Evolutionary conservation across 2,113 vertebrate genomes (phyloP).

Genomic region (Smithornis capensis): DNA sequence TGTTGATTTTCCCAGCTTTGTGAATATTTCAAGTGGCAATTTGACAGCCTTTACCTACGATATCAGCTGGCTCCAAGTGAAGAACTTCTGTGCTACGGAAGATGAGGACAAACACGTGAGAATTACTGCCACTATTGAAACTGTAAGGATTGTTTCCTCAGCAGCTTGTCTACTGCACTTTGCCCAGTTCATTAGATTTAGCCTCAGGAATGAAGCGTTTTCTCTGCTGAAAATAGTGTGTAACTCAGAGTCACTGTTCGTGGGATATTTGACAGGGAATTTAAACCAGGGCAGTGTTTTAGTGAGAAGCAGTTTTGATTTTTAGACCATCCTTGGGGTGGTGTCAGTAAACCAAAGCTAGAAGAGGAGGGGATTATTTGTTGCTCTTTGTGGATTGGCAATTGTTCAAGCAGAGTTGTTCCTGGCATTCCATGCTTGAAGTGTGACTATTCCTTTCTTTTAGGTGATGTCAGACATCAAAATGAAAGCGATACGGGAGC

Average conservation of each 20-base stretch:
- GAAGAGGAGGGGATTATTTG: not conserved
- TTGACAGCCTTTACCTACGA: slow-evolving; percentile 46
- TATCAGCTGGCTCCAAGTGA: slow-evolving; percentile 85
- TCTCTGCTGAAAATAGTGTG: not conserved
- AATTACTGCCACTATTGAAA: slow-evolving; percentile 81
- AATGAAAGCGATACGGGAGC: slow-evolving; percentile 82
- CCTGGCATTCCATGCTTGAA: not conserved
- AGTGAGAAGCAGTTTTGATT: not conserved
- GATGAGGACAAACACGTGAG: slow-evolving; percentile 71
- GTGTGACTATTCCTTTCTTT: slow-evolving; percentile 24
- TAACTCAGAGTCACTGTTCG: not conserved
- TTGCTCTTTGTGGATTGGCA: not conserved
- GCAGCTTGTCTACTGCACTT: not conserved
- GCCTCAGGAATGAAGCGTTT: not conserved
- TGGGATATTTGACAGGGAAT: not conserved
- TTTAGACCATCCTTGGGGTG: not conserved
- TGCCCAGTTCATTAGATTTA: not conserved
- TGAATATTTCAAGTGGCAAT: slow-evolving; percentile 38
- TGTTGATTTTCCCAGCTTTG: slow-evolving; percentile 44
- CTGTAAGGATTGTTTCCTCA: slow-evolving; percentile 69
- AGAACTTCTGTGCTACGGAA: slow-evolving; percentile 69
- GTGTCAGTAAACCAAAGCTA: not conserved
- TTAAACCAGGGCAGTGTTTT: not conserved
- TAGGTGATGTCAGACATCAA: slow-evolving; percentile 89
- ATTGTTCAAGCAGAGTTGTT: not conserved